Base-by-base conservation (phyloP, 2,888 invertebrate species). In the Xestia xanthographa region DNA sequence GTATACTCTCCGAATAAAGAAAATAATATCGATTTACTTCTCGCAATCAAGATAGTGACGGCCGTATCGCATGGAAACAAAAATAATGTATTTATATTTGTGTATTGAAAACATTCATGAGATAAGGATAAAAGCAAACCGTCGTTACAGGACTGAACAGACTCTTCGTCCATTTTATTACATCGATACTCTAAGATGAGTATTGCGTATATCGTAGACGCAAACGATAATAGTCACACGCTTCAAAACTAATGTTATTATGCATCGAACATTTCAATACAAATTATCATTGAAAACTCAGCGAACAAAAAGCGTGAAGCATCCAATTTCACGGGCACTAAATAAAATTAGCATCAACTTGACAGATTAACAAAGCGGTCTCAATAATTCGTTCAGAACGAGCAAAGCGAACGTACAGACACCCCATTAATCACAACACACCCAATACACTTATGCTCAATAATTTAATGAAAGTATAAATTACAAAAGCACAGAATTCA, bases 291-390 rank as follows among this genome's bases (percentile, higher is more conserved):
- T 89, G 88, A 87, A 88, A 87, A 87, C 82, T 86, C 82, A 86
- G 22, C 86, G 91, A 92, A 92, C 92, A 93, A 94, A 92, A 94
- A 90, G 91, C 90, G 66, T 89, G 84, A 87, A 88, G 91, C 92
- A 92, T 94, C 93, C 93, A 95, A 96, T 96, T 96, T 95, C 95
- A 96, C 91, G 95, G 95, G 76, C 93, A 93, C 93, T 96, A 96
- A 96, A 96, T 95, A 96, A 96, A 96, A 96, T 96, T 96, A 94
- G 91, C 95, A 93, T 90, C 92, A 88, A 91, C 89, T 92, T 91
- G 95, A 93, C 95, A 94, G 91, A 91, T 90, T 94, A 94, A 95
- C 95, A 95, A 95, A 96, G 95, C 94, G 94, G 89, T 94, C 92
- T 93, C 93, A 94, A 96, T 96, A 95, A 95, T 94, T 95, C 91